These are phyloP conservation scores for Rhodeus uyekii DNA, from an alignment of 2,797 vertebrate genomes.

Conservation along the genomic window DNA sequence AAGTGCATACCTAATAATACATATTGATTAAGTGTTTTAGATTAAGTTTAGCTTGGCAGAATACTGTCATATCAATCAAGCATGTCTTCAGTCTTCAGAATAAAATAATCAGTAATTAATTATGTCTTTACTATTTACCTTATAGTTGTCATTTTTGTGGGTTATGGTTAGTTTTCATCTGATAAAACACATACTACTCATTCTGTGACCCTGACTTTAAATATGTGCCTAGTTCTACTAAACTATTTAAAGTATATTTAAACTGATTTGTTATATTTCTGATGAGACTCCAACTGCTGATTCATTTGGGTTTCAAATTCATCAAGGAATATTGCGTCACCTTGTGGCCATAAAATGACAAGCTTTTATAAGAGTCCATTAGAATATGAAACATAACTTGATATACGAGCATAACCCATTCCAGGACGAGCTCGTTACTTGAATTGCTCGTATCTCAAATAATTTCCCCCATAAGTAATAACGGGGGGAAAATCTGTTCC, in stretches of 20 bases:
- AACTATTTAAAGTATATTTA: not conserved
- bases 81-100: not conserved
- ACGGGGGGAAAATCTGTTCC: no score
- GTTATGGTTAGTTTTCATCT: no score
- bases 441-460: no score
- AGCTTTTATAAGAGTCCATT: not conserved
- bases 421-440: no score
- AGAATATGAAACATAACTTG: not conserved
- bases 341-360: not conserved
- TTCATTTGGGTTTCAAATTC: not conserved
- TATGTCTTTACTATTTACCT: not conserved
- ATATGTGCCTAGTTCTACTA: not conserved
- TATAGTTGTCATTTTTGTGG: not conserved
- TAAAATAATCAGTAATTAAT: not conserved
- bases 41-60: no score
- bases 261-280: no score
- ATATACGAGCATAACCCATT: no score
- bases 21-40: no score
- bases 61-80: not conserved
- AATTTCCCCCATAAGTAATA: no score
- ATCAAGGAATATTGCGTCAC: not conserved
- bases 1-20: not conserved
- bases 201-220: not conserved
- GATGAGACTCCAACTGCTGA: not conserved
- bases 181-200: not conserved